Evolutionary conservation across 2,113 vertebrate genomes (phyloP).

Genomic region (Labeo rohita): DNA sequence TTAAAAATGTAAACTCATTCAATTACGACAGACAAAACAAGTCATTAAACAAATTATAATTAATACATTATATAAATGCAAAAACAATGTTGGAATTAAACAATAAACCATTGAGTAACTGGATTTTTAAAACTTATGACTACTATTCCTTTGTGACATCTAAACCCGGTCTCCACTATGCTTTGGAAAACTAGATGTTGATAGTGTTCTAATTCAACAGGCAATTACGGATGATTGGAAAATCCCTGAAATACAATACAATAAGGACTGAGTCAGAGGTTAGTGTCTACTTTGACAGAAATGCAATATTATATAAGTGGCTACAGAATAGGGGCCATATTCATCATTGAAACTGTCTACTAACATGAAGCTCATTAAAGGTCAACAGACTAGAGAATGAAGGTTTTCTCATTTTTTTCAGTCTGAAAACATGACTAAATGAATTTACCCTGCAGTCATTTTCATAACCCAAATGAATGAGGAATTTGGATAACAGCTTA

Average conservation of each 20-base stretch:
- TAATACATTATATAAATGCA: not conserved
- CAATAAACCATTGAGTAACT: not conserved
- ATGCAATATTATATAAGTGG: not conserved
- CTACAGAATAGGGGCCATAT: not conserved
- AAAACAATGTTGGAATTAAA: too few species aligned
- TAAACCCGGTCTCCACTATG: not conserved
- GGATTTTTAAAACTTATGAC: not conserved
- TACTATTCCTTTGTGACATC: not conserved
- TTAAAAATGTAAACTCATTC: not conserved
- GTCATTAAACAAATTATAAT: not conserved
- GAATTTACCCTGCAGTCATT: constrained; percentile 54
- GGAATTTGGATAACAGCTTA: constrained; percentile 16
- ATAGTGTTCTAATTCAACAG: not conserved
- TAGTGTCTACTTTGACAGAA: not conserved
- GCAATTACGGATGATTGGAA: not conserved
- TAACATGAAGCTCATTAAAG: constrained; percentile 43
- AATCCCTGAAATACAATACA: not conserved
- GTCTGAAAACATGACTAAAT: constrained; percentile 49
- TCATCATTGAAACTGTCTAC: not conserved
- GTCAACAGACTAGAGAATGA: constrained; percentile 56
- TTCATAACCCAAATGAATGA: constrained; percentile 38
- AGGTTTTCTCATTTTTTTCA: constrained; percentile 55
- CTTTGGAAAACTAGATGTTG: not conserved
- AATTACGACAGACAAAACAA: not conserved
- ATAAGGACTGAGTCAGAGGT: not conserved